Percentiles rank a stretch among this genome's conserved stretches.
Conservation (phyloP, 1,140 invertebrate species). For the Ceratitis capitata region DNA sequence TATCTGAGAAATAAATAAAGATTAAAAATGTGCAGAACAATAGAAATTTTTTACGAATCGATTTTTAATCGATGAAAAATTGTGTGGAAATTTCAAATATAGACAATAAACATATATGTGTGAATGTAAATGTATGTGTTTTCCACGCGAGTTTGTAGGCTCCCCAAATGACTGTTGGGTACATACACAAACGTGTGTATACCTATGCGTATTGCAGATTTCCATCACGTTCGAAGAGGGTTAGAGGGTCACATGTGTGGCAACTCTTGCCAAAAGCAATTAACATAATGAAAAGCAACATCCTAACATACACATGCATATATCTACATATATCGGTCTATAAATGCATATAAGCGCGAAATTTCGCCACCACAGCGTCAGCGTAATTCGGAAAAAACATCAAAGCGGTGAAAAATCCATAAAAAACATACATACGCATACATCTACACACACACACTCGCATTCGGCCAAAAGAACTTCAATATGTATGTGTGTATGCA, state of each 20-base stretch:
- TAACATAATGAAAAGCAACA: constrained; percentile 34
- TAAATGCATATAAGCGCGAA: background rate
- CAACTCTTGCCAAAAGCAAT: constrained; percentile 31
- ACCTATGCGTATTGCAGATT: background rate
- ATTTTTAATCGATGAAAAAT: too few species aligned
- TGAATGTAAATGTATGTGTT: too few species aligned
- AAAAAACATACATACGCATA: background rate
- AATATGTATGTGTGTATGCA: background rate
- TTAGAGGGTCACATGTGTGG: background rate
- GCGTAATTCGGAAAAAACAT: constrained; percentile 12
- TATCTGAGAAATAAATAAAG: background rate
- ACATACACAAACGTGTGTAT: background rate
- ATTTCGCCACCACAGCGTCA: constrained; percentile 12
- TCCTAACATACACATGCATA: background rate
- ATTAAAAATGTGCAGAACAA: too few species aligned
- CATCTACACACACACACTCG: background rate
- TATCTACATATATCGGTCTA: background rate
- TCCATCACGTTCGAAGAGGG: background rate
- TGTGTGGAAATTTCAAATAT: too few species aligned
- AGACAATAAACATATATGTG: too few species aligned
- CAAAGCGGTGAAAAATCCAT: constrained; percentile 18
- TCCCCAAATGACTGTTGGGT: background rate
- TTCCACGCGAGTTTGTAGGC: too few species aligned
- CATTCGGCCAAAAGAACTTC: background rate
- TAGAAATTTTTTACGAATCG: too few species aligned